phyloP scores from a whole-genome alignment of 2,113 vertebrate genomes.

The Physeter macrocephalus region DNA sequence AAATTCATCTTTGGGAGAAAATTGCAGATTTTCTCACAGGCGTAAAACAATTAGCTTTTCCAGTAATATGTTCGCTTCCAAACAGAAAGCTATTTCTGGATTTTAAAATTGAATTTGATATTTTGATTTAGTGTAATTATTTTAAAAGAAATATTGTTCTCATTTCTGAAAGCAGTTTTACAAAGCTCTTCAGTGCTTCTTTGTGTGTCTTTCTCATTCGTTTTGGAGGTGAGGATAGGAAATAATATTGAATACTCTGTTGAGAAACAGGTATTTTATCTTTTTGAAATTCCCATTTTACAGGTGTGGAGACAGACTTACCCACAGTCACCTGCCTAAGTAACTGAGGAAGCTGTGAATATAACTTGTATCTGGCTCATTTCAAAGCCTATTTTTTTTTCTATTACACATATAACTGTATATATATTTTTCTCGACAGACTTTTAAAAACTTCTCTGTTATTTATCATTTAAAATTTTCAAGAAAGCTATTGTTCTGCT shows the following conservation, averaged over 20 bases:
- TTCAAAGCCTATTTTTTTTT: background rate
- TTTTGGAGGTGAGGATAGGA: background rate
- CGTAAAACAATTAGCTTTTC: background rate
- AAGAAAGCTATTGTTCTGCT: background rate
- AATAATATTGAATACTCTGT: background rate
- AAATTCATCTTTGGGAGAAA: background rate
- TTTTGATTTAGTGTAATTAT: background rate
- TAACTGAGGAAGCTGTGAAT: background rate
- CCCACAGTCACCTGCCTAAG: background rate
- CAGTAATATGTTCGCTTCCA: background rate
- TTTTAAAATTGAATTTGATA: background rate
- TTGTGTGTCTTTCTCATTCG: background rate
- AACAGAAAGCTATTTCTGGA: background rate
- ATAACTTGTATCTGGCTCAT: background rate
- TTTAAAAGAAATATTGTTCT: constrained; percentile 3
- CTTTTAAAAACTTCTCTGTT: background rate
- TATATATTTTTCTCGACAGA: background rate
- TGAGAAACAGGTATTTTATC: background rate
- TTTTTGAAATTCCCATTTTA: background rate
- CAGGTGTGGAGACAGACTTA: background rate
- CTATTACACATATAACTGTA: background rate
- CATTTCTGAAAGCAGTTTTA: background rate
- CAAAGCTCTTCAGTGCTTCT: background rate
- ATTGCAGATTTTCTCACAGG: background rate
- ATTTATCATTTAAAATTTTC: background rate